These are phyloP conservation scores for Dendrocopos noguchii DNA, from an alignment of 2,113 vertebrate genomes.

Conservation along the genomic window DNA sequence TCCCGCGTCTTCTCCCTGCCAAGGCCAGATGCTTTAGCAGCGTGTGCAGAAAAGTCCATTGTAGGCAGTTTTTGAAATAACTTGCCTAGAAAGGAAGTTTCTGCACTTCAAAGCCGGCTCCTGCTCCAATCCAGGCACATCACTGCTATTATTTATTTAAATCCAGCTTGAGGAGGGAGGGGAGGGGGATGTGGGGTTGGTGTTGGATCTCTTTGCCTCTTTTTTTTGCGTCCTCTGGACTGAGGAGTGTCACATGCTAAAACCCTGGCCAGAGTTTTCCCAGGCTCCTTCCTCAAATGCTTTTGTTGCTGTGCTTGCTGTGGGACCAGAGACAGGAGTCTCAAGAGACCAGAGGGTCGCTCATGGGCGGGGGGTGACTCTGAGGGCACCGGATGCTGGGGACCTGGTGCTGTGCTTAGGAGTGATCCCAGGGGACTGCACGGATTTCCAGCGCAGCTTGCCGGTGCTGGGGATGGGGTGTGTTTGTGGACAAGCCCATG, in stretches of 20 bases:
- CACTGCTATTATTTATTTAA: constrained; percentile 5
- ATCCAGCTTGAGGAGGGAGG: not conserved
- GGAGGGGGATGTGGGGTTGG: not conserved
- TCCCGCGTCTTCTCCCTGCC: not conserved
- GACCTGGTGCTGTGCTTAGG: not conserved
- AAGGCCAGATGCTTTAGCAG: constrained; percentile 50
- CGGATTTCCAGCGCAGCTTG: not conserved
- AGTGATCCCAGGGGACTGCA: rapidly evolving
- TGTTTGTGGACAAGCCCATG: not conserved
- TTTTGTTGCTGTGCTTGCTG: not conserved
- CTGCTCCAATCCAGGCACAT: constrained; percentile 21
- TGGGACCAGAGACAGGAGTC: not conserved
- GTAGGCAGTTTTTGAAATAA: constrained; percentile 65
- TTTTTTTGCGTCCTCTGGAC: not conserved
- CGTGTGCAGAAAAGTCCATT: constrained; percentile 32
- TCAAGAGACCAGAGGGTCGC: not conserved
- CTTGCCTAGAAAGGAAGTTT: constrained; percentile 73
- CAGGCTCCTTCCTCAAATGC: constrained; percentile 19
- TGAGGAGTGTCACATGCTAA: not conserved
- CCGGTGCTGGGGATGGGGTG: not conserved
- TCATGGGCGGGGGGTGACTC: not conserved
- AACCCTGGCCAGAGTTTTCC: constrained; percentile 43
- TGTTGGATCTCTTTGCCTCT: not conserved
- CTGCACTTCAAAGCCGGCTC: constrained; percentile 52
- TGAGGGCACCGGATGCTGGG: constrained; percentile 4